Evolutionary conservation across 2,888 invertebrate genomes (phyloP).

Genomic region (Lomographa bimaculata): DNA sequence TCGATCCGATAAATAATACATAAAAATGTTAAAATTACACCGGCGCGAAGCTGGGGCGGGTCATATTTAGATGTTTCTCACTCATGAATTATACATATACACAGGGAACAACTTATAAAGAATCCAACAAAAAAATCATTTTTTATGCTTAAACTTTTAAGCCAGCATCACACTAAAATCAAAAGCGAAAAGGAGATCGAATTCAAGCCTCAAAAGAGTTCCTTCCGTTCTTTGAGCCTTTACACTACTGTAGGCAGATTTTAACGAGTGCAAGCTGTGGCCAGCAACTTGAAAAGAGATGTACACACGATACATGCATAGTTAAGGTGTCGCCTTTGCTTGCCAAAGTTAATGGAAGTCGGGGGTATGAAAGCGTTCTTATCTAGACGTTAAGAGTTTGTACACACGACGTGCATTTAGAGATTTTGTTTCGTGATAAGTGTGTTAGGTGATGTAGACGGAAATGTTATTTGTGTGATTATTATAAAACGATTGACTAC

Average conservation of each 20-base stretch:
- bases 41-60: no score
- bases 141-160: no score
- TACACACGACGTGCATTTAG: constrained; percentile 31
- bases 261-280: constrained; percentile 64
- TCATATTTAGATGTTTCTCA: no score
- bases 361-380: constrained; percentile 62
- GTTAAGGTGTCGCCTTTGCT: constrained; percentile 65
- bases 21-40: no score
- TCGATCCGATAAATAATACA: no score
- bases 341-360: constrained; percentile 75
- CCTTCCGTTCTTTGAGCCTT: constrained; percentile 62
- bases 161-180: no score
- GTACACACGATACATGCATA: constrained; percentile 78
- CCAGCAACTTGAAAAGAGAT: constrained; percentile 71
- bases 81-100: no score
- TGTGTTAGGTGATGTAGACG: constrained; percentile 34
- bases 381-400: constrained; percentile 63
- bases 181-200: constrained; percentile 57
- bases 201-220: constrained; percentile 61
- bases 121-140: no score
- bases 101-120: no score
- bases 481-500: no score
- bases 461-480: neutral
- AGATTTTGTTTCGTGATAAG: constrained; percentile 41
- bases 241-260: constrained; percentile 44